A percentile compares a stretch with the other conserved stretches of the same genome.
Conservation (phyloP, 2,797 vertebrate species). For the Diplodus puntazzo region DNA sequence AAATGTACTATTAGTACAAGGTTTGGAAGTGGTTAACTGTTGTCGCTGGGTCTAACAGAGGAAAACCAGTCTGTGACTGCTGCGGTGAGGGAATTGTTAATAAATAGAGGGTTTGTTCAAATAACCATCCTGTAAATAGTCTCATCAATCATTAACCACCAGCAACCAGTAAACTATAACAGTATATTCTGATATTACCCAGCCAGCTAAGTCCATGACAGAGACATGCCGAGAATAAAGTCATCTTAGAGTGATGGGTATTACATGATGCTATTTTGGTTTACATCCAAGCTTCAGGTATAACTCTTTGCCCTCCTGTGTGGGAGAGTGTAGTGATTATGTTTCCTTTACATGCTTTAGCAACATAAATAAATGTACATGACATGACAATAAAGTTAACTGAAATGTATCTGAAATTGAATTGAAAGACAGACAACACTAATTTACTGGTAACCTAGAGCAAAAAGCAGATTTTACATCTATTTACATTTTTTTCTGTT, state of each 20-base stretch:
- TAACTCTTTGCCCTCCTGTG: not conserved
- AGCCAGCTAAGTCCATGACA: not conserved
- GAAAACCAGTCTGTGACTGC: not conserved
- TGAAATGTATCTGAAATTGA: not conserved
- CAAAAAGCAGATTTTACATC: not conserved
- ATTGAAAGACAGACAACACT: not conserved
- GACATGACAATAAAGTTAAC: not conserved
- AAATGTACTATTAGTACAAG: no score
- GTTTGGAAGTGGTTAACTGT: not conserved
- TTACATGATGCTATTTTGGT: not conserved
- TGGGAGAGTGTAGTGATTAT: not conserved
- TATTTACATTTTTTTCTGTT: not conserved
- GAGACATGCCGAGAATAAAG: not conserved
- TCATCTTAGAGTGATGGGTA: not conserved
- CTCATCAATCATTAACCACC: constrained; percentile 12
- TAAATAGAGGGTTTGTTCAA: constrained; percentile 1
- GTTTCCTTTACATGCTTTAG: not conserved
- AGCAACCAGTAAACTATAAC: not conserved
- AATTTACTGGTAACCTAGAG: no score
- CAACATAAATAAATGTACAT: not conserved
- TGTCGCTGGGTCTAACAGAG: not conserved
- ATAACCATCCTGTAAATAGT: constrained; percentile 13
- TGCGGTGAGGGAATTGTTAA: not conserved
- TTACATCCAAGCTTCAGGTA: not conserved
- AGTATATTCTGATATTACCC: constrained; percentile 3